These are phyloP conservation scores for Acanthopleura granulata DNA, from an alignment of 2,888 invertebrate species.

Conservation along the genomic window DNA sequence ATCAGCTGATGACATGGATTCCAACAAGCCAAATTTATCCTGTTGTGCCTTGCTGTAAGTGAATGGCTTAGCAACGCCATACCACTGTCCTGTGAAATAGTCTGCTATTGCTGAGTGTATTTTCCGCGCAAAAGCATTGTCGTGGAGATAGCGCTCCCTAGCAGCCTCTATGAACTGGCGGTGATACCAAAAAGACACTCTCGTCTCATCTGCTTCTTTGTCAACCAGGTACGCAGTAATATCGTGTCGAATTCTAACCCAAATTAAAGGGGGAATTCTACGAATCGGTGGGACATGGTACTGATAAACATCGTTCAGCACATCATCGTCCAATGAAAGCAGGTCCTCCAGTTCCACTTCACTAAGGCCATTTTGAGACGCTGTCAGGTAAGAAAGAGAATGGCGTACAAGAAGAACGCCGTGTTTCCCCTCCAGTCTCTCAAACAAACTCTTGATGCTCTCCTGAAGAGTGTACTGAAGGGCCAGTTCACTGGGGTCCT, in stretches of 20 bases:
- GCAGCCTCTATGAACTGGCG: slow-evolving; percentile 36
- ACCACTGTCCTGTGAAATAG: slow-evolving; percentile 62
- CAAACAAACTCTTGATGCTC: slow-evolving; percentile 49
- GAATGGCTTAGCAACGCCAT: slow-evolving; percentile 52
- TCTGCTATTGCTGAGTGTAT: slow-evolving; percentile 58
- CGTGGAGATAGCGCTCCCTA: slow-evolving; percentile 26
- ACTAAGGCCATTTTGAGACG: slow-evolving; percentile 50
- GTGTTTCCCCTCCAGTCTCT: slow-evolving; percentile 47
- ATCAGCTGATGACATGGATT: slow-evolving; percentile 45
- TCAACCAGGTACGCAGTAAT: slow-evolving; percentile 43
- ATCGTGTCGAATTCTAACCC: slow-evolving; percentile 41
- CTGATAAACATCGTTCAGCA: slow-evolving; percentile 49
- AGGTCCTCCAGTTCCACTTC: slow-evolving; percentile 60
- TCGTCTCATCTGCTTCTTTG: slow-evolving; percentile 44
- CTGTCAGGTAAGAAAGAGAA: slow-evolving; percentile 53
- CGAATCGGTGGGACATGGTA: slow-evolving; percentile 53
- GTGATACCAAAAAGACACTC: slow-evolving; percentile 39
- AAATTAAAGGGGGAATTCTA: slow-evolving; percentile 51
- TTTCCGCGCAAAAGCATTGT: slow-evolving; percentile 15
- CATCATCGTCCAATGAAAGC: slow-evolving; percentile 56
- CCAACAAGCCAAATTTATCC: slow-evolving; percentile 38
- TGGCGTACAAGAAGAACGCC: slow-evolving; percentile 46
- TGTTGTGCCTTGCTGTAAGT: slow-evolving; percentile 40
- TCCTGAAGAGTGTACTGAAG: slow-evolving; percentile 44
- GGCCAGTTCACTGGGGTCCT: slow-evolving; percentile 23